Base-by-base conservation (phyloP, 2,797 vertebrate species). In the Hylomyscus alleni region DNA sequence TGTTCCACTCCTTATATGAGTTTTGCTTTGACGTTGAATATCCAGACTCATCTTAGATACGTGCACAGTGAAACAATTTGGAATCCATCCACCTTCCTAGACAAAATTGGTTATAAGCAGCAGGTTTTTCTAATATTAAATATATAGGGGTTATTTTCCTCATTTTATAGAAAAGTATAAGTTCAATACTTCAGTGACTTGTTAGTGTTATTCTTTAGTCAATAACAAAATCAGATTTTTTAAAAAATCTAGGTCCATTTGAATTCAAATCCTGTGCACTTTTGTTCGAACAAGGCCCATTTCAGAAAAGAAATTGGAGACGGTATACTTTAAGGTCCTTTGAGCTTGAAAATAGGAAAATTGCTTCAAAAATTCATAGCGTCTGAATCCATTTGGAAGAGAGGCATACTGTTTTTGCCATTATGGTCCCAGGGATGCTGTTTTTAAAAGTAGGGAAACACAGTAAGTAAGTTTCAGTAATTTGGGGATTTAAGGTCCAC, bases 301-400 rank as follows among this genome's bases (percentile, higher is more conserved):
- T 88, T 88, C 26, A 31, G 85, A 88, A 97, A 93, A 82, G 19
- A 90, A 93, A 84, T 84, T 91, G 47, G 65, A 77, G 89, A 95
- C 91, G 26, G 44, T 84, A 19, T 11, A 73, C 73, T 54, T 88
- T 93, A 88, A 94, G 22, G 56, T 91, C 3, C 72, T 91, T 80
- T 96, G 69, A 78, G 26, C 52, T 94, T 90, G 26, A 91, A 96
- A 96, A 93, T 89, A 96, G 81, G 54, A 93, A 92, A 82, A 92
- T 84, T 96, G 9, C 26, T 77, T 94, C 90, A 67, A 93, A 95
- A 96, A 95, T 90, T 89, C 77, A 85, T 86, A 97, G 85, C 24
- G 44, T 84, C 56, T 65, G 62, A 97, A 93, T 93, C 37, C 37
- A 92, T 76, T 92, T 95, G 78, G 50, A 72, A 86, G 86, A 91